Base-by-base conservation (phyloP, 2,888 invertebrate species). In the Cantharis lateralis region DNA sequence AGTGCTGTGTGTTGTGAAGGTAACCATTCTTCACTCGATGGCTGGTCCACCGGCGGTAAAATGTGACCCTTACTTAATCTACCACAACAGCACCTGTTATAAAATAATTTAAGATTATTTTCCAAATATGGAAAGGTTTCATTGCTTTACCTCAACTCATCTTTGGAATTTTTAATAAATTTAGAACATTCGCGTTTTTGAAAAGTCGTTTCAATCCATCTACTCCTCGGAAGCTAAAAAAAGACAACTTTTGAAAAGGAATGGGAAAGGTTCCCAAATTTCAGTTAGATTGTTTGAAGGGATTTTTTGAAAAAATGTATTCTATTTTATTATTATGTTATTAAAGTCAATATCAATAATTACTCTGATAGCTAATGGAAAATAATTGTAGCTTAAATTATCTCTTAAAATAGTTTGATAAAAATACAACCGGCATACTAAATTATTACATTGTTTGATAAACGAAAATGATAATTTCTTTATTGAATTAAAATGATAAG, bases 31-130 rank as follows among this genome's bases (percentile, higher is more conserved):
- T 95, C 95, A 64, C 93, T 93, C n/a, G 83, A 83, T 71, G 81
- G 78, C 62, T 80, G 80, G 20, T 84, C 91, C 9, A 90, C 87
- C 87, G 90, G 73, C 16, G 77, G 66, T 68, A 88, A 87, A 81
- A 90, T 90, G 87, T 94, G 94, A 84, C 91, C 91, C 75, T 90
- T 90, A 82, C 91, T 91, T 62, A 91, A 89, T 85, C 96, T 93
- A 15, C 98, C 98, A 87, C 98, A 98, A 89, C 95, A 96, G 88
- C 98, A 98, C 89, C 97, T 98, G 89, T 9, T 90, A 88, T 69
- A 80, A 82, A 78, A 78, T 77, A 66, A 68, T 24, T 72, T 72
- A 10, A 1, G n/a, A 32, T 32, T 32, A 32, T 13, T 13, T 32
- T n/a, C 1, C 11, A n/a, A 32, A 32, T 13, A 13, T 13, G 4